Conservation (phyloP, 2,797 vertebrate genomes). For the Tokudaia tokunoshimensis region DNA sequence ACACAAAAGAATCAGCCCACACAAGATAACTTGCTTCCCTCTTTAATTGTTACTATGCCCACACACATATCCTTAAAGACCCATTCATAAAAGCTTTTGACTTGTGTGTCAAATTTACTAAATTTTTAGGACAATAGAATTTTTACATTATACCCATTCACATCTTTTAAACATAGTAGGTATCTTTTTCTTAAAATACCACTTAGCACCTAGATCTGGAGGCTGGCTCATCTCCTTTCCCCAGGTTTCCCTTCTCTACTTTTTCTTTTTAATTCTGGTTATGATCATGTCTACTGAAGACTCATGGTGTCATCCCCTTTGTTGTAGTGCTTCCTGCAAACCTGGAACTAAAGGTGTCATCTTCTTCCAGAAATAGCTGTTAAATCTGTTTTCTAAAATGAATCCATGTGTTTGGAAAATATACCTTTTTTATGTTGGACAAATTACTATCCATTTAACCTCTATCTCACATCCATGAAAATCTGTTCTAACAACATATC, state of each 20-base stretch:
- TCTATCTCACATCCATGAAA: constrained; percentile 16
- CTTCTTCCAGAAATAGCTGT: constrained; percentile 50
- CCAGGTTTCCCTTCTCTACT: background rate
- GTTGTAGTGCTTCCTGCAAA: constrained; percentile 34
- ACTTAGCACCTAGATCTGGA: background rate
- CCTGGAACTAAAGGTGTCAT: background rate
- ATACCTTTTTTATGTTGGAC: background rate
- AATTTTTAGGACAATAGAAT: constrained; percentile 43
- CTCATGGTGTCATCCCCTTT: background rate
- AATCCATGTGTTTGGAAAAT: constrained; percentile 16
- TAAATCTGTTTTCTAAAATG: constrained; percentile 33
- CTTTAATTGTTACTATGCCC: constrained; percentile 59
- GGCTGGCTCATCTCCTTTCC: background rate
- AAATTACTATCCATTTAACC: constrained; percentile 59
- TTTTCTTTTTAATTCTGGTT: background rate
- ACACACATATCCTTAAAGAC: constrained; percentile 40
- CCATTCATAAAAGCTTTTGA: constrained; percentile 67
- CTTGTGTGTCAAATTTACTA: constrained; percentile 49
- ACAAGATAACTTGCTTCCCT: constrained; percentile 59
- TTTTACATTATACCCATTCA: background rate
- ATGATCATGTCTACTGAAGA: constrained; percentile 37
- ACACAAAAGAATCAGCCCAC: constrained; percentile 60
- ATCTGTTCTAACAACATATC: constrained; percentile 54
- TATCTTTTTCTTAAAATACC: constrained; percentile 31
- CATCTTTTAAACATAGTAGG: background rate